Conservation (phyloP, 37 sponge, comb jelly and placozoan species). For the Aplysina aerophoba region DNA sequence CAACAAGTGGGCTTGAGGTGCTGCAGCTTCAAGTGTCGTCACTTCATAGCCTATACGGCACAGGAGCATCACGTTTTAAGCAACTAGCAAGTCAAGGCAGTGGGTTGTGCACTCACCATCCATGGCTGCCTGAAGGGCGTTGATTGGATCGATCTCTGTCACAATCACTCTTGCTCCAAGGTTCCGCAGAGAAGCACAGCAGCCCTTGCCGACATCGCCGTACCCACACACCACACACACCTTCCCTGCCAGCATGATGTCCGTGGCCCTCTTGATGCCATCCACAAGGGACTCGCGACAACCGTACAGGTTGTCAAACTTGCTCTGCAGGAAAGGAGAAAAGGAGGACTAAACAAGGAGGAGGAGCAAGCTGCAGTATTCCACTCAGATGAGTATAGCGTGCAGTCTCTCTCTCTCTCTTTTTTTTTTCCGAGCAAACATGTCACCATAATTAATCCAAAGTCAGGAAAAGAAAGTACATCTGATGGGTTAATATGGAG, state of each 20-base stretch:
- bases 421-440: not conserved
- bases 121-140: constrained; percentile 55
- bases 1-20: constrained; percentile 26
- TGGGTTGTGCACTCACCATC: constrained; percentile 34
- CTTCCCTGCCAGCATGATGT: constrained; percentile 43
- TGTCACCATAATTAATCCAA: too few species aligned
- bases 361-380: not conserved
- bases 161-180: constrained; percentile 42
- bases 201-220: constrained; percentile 9
- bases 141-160: constrained; percentile 53
- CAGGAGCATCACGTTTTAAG: not conserved
- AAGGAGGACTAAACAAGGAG: too few species aligned
- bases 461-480: too few species aligned
- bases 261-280: constrained; percentile 51
- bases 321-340: constrained; percentile 32
- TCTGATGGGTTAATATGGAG: too few species aligned
- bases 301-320: constrained; percentile 54
- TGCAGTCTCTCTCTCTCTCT: too few species aligned
- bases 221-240: constrained; percentile 40
- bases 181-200: constrained; percentile 22
- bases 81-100: not conserved
- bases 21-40: constrained; percentile 26
- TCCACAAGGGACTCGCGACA: constrained; percentile 48
- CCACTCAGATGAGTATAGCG: too few species aligned
- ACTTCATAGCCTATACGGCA: constrained; percentile 52